Base-by-base conservation (phyloP, 2,113 vertebrate genomes). In the Labeo catla region DNA sequence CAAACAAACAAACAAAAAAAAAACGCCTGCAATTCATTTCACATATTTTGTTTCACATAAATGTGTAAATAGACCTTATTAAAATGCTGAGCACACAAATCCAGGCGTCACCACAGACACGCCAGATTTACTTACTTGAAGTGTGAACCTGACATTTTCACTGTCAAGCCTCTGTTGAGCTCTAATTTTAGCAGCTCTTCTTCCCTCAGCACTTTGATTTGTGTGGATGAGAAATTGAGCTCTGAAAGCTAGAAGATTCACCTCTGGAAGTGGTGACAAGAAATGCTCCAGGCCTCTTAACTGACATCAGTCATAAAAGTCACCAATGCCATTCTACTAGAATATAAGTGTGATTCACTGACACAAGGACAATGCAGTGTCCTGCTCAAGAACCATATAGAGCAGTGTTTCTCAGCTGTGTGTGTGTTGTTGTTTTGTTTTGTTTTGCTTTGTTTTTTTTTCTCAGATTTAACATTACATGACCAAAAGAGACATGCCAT, bases 281-380 rank as follows among this genome's bases (percentile, higher is more conserved):
- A 54, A 16, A 73, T 39, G 11, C 49, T 73, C 28, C 34, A 43
- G 81, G 81, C 16, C 66, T 36, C 45, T 59, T 8, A 12, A 34
- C n/a, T 63, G 45, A 65, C 73, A 84, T 84, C 59, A 77, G 74
- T 84, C 73, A 84, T 57, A 39, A 77, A 84, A 21, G 57, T 63
- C 45, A n/a, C 47, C 15, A 36, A 19, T 77, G 7, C 13, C 28
- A 34, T 54, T 77, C 15, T 76, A 77, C 45, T 15, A 21, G 45
- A 49, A 63, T 57, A 28, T 65, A n/a, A 72, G 21, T 52, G 45
- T 77, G 63, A 85, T 77, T 76, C 61, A 50, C 45, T 39, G 57
- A 63, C 28, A 63, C 43, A 76, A 63, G 72, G 72, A 65, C 57
- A 76, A 39, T 36, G 21, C 34, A 34, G 39, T 43, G 16, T 72